Conservation (phyloP, 2,113 vertebrate species). For the Indicator indicator region DNA sequence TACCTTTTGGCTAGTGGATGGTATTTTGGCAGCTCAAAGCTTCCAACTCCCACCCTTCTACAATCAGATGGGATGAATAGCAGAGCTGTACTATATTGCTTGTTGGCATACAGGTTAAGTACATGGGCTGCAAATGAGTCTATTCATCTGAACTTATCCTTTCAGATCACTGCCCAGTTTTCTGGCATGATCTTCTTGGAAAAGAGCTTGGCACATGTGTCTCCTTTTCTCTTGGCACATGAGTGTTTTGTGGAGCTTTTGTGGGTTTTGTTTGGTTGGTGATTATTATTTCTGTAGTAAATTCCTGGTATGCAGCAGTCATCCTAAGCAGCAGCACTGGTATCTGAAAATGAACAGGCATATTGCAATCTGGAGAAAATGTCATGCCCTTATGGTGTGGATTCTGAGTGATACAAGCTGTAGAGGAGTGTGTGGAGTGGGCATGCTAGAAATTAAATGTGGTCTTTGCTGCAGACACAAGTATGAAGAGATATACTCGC, state of each 20-base stretch:
- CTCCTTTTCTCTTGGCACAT: constrained; percentile 22
- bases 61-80: constrained; percentile 47
- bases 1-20: constrained; percentile 59
- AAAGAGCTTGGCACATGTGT: neutral
- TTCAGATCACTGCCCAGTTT: constrained; percentile 41
- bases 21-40: constrained; percentile 27
- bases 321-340: neutral
- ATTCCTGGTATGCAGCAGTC: constrained; percentile 13
- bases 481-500: neutral
- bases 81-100: constrained; percentile 34
- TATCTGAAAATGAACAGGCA: constrained; percentile 28
- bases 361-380: constrained; percentile 23
- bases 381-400: constrained; percentile 16
- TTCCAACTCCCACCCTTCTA: constrained; percentile 35
- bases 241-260: too few relatives aligned
- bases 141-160: constrained; percentile 42
- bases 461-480: neutral
- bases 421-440: neutral
- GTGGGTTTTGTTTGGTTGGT: too few relatives aligned
- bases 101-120: constrained; percentile 49
- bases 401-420: neutral
- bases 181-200: constrained; percentile 27
- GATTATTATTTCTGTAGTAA: neutral
- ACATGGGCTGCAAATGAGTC: constrained; percentile 48
- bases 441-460: neutral